These are phyloP conservation scores for Amphipoea oculea DNA, from an alignment of 2,888 invertebrate species.

Conservation along the genomic window DNA sequence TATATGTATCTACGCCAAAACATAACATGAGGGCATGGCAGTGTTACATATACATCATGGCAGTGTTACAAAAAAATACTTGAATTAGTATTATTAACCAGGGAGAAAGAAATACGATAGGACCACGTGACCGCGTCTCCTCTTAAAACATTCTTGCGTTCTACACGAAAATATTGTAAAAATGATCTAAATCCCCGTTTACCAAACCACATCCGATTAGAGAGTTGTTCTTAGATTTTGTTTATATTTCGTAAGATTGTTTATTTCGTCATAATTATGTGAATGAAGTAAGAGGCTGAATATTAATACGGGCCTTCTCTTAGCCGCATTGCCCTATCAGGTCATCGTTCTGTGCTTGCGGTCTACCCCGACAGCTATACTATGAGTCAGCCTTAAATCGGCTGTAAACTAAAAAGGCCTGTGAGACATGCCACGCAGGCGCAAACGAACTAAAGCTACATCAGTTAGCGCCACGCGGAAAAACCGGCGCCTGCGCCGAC, in stretches of 20 bases:
- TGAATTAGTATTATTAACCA: neutral
- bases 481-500: conserved; percentile 33
- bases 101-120: neutral
- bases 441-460: neutral
- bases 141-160: neutral
- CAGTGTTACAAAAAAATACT: neutral
- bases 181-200: neutral
- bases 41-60: neutral
- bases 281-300: conserved; percentile 35
- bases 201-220: neutral
- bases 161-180: neutral
- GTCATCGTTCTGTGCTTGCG: conserved; percentile 16
- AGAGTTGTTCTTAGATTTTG: neutral
- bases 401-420: neutral
- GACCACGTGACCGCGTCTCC: neutral
- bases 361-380: conserved; percentile 19
- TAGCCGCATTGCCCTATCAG: conserved; percentile 1
- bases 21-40: neutral
- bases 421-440: conserved; percentile 16
- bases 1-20: too few species aligned
- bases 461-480: conserved; percentile 21
- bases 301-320: conserved; percentile 5
- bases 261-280: conserved; percentile 7
- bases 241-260: neutral
- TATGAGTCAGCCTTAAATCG: conserved; percentile 22